These are phyloP conservation scores for Prochilodus magdalenae DNA, from an alignment of 2,113 vertebrate genomes.

Conservation along the genomic window DNA sequence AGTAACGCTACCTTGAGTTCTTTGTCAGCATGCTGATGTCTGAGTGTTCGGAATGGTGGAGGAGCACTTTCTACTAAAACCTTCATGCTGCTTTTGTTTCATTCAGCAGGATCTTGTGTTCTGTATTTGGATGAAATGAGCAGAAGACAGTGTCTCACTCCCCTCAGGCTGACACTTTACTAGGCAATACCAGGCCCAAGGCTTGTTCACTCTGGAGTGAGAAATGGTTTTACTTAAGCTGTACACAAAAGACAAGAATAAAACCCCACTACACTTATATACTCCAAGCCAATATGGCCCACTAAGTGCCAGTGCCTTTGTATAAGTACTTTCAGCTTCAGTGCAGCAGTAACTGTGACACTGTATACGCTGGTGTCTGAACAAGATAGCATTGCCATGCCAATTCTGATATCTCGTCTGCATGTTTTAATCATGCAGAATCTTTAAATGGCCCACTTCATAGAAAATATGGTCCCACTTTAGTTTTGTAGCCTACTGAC, in stretches of 20 bases:
- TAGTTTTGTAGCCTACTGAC: no score
- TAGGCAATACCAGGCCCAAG: neutral
- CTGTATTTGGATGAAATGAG: slow-evolving; percentile 19
- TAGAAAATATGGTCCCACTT: no score
- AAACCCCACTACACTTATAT: neutral
- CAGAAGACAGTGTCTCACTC: neutral
- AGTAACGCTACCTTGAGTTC: neutral
- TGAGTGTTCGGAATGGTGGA: neutral
- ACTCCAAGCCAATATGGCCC: neutral
- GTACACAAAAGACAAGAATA: neutral
- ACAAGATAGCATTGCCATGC: neutral
- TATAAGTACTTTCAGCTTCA: neutral
- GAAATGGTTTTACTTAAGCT: neutral
- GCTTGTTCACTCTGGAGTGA: neutral
- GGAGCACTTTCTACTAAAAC: slow-evolving; percentile 22
- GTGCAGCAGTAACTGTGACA: neutral
- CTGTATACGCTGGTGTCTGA: neutral
- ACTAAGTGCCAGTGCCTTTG: neutral
- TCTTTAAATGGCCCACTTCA: no score
- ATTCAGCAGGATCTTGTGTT: slow-evolving; percentile 13
- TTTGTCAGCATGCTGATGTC: neutral
- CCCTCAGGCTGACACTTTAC: neutral
- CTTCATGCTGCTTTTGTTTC: slow-evolving; percentile 22
- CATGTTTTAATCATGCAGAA: neutral
- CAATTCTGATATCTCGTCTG: neutral